Evolutionary conservation across 2,113 vertebrate genomes (phyloP), one percentile per base, ranked within the genome.

Genomic region (Perccottus glenii): DNA sequence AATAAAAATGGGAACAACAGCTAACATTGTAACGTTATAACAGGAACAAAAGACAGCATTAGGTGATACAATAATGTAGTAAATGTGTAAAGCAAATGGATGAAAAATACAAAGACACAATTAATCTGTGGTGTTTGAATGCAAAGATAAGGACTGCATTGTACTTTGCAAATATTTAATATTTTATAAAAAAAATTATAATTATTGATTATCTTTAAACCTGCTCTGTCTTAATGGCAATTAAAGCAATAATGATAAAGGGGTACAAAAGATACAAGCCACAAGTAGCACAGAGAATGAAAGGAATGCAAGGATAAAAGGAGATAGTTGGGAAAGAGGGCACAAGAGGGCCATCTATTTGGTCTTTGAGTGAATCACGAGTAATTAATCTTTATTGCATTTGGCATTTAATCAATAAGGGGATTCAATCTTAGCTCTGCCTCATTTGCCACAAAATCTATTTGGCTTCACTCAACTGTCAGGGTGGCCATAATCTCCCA

Each of bases 361-460:
- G 80, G 69, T 70, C 83, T 85, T 78, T 73, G 75, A 85, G 81
- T 82, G 68, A 85, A 83, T 87, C 73, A 76, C 19, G 48, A 78
- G 75, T 86, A 86, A 89, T 89, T 91, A 77, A 89, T 90, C 88
- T 87, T 87, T 81, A 87, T 82, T 82, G 62, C 57, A 9, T 85
- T 88, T 85, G 85, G 74, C 90, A 78, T 82, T 79, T 87, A 87
- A 88, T 90, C 88, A 85, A 87, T 88, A 80, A 36, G 27, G 57
- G 81, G 82, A 87, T 81, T 85, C 85, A 84, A 77, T 88, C 77
- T 87, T 73, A 80, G 80, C 82, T 73, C 47, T 57, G 80, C 60
- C 70, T 89, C 76, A 82, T 90, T 82, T 87, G 84, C 73, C 82
- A 80, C 70, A 70, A 87, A 88, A 87, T 88, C 82, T 77, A 78